Evolutionary conservation across 2,888 invertebrate genomes (phyloP).

Genomic region (Microchrysa polita): DNA sequence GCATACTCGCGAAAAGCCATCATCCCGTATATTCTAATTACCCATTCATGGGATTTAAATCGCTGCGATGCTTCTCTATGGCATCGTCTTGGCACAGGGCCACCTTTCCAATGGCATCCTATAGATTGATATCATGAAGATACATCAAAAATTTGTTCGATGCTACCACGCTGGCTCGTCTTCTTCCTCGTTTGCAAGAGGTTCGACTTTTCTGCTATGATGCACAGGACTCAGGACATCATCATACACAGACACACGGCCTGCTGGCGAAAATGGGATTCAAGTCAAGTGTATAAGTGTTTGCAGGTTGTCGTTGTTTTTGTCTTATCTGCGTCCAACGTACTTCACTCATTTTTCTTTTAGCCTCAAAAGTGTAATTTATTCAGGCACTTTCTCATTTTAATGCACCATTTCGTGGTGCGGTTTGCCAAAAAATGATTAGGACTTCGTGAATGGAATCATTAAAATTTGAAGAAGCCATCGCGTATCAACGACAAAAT

Average conservation of each 20-base stretch:
- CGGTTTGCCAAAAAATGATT: conserved; percentile 45
- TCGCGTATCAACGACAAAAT: background rate
- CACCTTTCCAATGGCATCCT: background rate
- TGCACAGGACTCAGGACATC: conserved; percentile 1
- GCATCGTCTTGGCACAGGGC: conserved; percentile 3
- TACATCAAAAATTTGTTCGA: conserved; percentile 36
- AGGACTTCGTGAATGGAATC: conserved; percentile 42
- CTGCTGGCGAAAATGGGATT: too few species aligned
- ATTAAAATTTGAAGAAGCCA: conserved; percentile 35
- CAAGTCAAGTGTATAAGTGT: background rate
- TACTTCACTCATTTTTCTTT: conserved; percentile 43
- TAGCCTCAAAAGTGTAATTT: conserved; percentile 37
- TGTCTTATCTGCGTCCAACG: conserved; percentile 37
- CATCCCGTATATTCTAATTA: conserved; percentile 33
- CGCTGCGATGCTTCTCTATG: conserved; percentile 5
- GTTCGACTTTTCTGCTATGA: background rate
- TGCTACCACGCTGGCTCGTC: background rate
- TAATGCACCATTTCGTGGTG: conserved; percentile 44
- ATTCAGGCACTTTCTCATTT: conserved; percentile 46
- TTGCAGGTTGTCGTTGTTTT: conserved; percentile 1
- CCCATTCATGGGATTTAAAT: conserved; percentile 39
- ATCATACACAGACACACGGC: background rate
- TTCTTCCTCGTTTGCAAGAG: too few species aligned
- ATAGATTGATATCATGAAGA: conserved; percentile 33
- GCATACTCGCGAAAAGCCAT: background rate